Evolutionary conservation across 23 tunicate species (phyloP).

Genomic region (Aplidium turbinatum): DNA sequence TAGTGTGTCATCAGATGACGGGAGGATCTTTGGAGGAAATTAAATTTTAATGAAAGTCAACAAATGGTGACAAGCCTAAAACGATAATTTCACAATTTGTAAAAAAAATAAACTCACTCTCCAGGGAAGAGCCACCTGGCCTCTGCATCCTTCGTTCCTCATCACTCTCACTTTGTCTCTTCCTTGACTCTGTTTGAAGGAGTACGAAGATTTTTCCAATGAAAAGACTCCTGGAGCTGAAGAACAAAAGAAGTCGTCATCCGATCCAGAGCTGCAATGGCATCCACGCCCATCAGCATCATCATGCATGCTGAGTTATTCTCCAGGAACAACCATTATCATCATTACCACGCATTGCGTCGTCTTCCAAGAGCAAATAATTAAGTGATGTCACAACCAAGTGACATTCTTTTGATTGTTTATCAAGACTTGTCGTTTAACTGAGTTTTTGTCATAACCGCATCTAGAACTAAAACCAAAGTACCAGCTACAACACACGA

Average conservation of each 20-base stretch:
- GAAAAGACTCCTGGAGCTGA: conserved; percentile 66
- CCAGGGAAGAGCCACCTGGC: conserved; percentile 86
- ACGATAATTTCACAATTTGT: no score
- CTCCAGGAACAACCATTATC: background rate
- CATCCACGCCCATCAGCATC: background rate
- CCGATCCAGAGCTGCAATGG: background rate
- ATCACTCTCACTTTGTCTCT: conserved; percentile 56
- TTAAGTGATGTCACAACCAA: no score
- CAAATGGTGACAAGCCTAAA: background rate
- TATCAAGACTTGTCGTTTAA: no score
- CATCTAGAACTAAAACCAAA: no score
- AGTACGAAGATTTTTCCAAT: conserved; percentile 44
- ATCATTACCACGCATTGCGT: no score
- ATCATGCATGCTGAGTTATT: background rate
- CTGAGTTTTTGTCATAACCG: no score
- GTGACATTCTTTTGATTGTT: no score
- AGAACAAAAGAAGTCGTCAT: no score
- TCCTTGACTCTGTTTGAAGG: conserved; percentile 75
- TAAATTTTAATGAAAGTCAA: background rate
- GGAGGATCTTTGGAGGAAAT: conserved; percentile 45
- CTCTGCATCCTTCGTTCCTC: conserved; percentile 61
- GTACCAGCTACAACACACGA: no score
- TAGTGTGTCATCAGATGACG: conserved; percentile 35
- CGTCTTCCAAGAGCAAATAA: no score
- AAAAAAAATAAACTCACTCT: conserved; percentile 50